phyloP scores from a whole-genome alignment of 1,140 invertebrate species.

The Temnothorax nylanderi region DNA sequence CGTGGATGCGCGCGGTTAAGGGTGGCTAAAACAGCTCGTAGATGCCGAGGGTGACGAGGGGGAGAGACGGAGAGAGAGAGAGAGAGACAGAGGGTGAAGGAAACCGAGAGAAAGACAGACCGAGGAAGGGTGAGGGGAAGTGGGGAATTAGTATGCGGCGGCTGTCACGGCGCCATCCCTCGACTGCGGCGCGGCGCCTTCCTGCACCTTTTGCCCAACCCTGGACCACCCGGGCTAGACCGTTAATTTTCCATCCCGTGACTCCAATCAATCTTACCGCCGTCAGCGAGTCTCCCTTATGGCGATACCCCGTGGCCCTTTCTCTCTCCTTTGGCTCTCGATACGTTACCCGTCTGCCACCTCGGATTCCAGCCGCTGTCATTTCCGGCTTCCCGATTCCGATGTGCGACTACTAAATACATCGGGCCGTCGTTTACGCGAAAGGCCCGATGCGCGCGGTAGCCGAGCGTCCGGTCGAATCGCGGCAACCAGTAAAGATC shows the following conservation, averaged over 20 bases:
- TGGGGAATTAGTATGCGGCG: conserved; percentile 82
- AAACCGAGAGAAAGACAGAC: neutral
- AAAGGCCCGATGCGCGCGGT: neutral
- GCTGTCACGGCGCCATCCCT: conserved; percentile 76
- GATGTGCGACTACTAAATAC: conserved; percentile 66
- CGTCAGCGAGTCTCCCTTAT: conserved; percentile 80
- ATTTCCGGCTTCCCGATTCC: conserved; percentile 69
- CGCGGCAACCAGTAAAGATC: neutral
- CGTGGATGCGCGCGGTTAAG: conserved; percentile 55
- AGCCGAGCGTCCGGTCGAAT: conserved; percentile 18
- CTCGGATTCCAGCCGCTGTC: conserved; percentile 52
- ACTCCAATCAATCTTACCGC: conserved; percentile 84
- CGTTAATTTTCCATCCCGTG: conserved; percentile 85
- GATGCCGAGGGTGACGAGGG: neutral
- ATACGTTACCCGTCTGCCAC: conserved; percentile 61
- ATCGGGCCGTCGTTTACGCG: conserved; percentile 57
- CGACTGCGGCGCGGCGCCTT: conserved; percentile 66
- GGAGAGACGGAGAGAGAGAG: neutral
- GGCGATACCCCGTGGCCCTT: conserved; percentile 49
- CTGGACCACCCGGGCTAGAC: conserved; percentile 76
- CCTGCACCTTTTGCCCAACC: conserved; percentile 68
- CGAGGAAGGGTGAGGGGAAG: conserved; percentile 28
- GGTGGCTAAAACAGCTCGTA: conserved; percentile 54
- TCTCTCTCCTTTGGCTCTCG: conserved; percentile 63
- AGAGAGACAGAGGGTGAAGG: neutral